Base-by-base conservation (phyloP, 2,797 vertebrate species). In the Microtus californicus region DNA sequence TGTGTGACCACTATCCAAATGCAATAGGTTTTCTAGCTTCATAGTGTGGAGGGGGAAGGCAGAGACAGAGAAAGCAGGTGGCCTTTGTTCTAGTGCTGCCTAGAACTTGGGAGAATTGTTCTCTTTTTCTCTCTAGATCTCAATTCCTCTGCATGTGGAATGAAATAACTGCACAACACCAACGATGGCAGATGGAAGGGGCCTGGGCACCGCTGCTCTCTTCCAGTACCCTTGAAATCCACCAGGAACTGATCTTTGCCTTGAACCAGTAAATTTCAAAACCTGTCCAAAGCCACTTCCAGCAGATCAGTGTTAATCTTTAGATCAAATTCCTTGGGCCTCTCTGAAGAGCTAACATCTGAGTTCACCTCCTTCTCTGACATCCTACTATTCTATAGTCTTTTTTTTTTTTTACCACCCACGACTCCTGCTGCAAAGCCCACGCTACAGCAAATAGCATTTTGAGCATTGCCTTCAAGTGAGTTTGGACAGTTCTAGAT, bases 261-360 rank as follows among this genome's bases (percentile, higher is more conserved):
- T 88, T 86, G 71, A 34, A 4, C 81, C 61, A 92, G 45, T 59
- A 59, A 91, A 59, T 73, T 90, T 93, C 85, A 83, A 76, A 90
- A 73, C 85, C 37, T 56, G 43, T 29, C 1, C 21, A 27, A 11
- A 34, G 59, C 61, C 48, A 21, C 27, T 34, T 73, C 12, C 34
- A 74, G 69, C 13, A 71, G 34, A 59, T 23, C 51, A 25, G 15
- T 23, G 37, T 69, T 89, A 81, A 74, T 40, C 8, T 19, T 37
- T 56, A 67, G 54, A 81, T 80, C 51, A 95, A 87, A 93, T 71
- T 48, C 15, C 71, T 93, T 86, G 88, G 78, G 12, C 59, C 34
- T 71, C n/a, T n/a, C n/a, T n/a, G 11, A 25, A 45, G 63, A 4
- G 25, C 63, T n/a, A 23, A 74, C 45, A 71, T 74, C 79, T 63